Conservation (phyloP, 2,797 vertebrate genomes). For the Furcifer pardalis region DNA sequence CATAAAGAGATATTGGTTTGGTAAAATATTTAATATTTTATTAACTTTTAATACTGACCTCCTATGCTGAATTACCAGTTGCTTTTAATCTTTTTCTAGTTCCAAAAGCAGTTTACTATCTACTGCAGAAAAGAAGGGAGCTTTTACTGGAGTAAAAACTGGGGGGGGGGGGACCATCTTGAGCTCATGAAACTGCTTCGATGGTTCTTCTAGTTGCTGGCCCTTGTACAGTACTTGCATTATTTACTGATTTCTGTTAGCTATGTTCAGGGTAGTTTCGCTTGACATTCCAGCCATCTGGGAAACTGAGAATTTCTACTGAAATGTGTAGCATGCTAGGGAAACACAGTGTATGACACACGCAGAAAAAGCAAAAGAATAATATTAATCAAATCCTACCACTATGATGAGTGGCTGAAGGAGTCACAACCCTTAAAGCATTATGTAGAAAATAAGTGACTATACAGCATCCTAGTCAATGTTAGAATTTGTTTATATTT, state of each 20-base stretch:
- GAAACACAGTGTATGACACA: neutral
- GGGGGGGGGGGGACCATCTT: neutral
- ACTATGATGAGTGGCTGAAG: neutral
- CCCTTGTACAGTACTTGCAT: neutral
- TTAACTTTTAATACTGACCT: too few species aligned
- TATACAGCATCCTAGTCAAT: constrained; percentile 1
- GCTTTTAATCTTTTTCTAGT: neutral
- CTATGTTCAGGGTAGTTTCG: neutral
- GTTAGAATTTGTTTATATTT: neutral
- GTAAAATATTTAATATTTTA: neutral
- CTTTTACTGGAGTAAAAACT: neutral
- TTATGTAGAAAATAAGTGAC: neutral
- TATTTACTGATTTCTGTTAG: neutral
- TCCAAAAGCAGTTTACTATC: neutral
- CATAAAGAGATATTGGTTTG: neutral
- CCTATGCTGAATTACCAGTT: neutral
- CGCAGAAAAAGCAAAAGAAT: neutral
- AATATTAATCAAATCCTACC: constrained; percentile 4
- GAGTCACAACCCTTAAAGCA: neutral
- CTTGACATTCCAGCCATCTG: constrained; percentile 1
- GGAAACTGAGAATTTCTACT: neutral
- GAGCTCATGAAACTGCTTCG: neutral
- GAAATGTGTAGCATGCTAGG: neutral
- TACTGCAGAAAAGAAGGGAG: neutral
- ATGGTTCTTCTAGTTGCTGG: neutral